phyloP scores from a whole-genome alignment of 2,888 invertebrate species.

The Mythimna lalbum region DNA sequence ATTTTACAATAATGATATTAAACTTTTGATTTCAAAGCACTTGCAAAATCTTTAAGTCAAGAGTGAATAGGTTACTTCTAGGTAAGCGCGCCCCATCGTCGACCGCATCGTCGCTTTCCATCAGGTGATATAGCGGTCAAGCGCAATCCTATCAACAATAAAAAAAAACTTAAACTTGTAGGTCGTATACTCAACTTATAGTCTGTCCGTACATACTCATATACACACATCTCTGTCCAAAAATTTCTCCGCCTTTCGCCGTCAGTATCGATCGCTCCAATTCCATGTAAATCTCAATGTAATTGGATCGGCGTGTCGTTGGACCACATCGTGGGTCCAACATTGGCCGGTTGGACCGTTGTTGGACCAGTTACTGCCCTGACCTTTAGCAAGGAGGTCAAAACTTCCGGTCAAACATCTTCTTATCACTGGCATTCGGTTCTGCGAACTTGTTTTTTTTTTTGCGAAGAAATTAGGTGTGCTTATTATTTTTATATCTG shows the following conservation, averaged over 20 bases:
- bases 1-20: neutral
- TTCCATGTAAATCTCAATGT: conserved; percentile 64
- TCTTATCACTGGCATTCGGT: conserved; percentile 52
- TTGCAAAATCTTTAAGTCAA: no score
- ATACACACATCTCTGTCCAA: neutral
- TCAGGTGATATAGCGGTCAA: no score
- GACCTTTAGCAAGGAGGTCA: conserved; percentile 78
- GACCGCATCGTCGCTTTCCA: no score
- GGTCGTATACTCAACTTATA: neutral
- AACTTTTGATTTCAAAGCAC: neutral
- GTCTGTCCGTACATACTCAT: no score
- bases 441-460: conserved; percentile 37
- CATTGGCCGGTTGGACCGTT: conserved; percentile 30
- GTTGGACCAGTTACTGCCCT: conserved; percentile 57
- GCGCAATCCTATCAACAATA: no score
- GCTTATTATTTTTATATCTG: conserved; percentile 18
- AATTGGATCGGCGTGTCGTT: conserved; percentile 51
- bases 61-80: no score
- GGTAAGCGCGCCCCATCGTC: no score
- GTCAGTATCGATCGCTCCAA: conserved; percentile 54
- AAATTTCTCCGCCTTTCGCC: conserved; percentile 57
- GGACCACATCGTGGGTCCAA: conserved; percentile 55
- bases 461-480: conserved; percentile 51
- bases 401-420: conserved; percentile 68
- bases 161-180: neutral